phyloP scores from a whole-genome alignment of 2,888 invertebrate genomes.

The Philaethria dido region DNA sequence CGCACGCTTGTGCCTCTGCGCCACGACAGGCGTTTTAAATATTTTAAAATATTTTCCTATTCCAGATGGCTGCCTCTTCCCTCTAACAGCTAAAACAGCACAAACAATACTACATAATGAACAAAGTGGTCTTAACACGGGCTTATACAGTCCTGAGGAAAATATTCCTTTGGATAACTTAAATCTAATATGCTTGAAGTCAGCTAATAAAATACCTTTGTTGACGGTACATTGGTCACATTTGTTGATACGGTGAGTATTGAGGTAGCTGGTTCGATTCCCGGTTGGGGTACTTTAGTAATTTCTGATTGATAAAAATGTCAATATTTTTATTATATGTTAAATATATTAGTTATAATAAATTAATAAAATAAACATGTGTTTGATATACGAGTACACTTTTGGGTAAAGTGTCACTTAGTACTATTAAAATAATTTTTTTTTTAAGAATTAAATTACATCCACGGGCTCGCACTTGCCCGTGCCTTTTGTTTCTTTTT shows the following conservation, averaged over 20 bases:
- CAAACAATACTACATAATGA: slow-evolving; percentile 76
- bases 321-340: too few species aligned
- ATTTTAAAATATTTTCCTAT: too few species aligned
- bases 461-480: too few species aligned
- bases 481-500: too few species aligned
- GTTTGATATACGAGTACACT: too few species aligned
- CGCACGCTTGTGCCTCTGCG: too few species aligned
- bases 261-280: neutral
- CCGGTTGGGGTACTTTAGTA: neutral
- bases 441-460: too few species aligned
- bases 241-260: slow-evolving; percentile 71
- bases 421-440: too few species aligned
- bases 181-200: slow-evolving; percentile 83
- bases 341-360: too few species aligned
- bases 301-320: neutral
- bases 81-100: slow-evolving; percentile 76
- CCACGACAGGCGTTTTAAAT: too few species aligned
- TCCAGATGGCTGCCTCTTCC: slow-evolving; percentile 76
- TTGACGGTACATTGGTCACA: slow-evolving; percentile 91
- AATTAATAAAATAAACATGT: too few species aligned
- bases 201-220: slow-evolving; percentile 87
- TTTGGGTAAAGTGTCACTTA: too few species aligned
- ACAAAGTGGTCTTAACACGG: slow-evolving; percentile 77
- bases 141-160: slow-evolving; percentile 77
- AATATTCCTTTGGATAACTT: slow-evolving; percentile 81